Conservation (phyloP, 53 echinoderm and acorn worm genomes). For the Paracentrotus lividus region DNA sequence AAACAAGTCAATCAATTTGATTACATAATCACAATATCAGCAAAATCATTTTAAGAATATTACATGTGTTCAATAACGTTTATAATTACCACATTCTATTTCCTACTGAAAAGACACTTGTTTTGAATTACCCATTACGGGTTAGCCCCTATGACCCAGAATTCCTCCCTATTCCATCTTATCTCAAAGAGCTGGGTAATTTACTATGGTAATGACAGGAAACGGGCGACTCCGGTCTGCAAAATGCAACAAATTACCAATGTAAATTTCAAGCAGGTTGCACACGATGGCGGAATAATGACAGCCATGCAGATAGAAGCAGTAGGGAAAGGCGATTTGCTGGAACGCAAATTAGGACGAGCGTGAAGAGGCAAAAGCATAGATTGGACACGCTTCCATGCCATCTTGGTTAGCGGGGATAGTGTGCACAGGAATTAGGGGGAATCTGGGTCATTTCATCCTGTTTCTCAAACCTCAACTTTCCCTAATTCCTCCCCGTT, state of each 20-base stretch:
- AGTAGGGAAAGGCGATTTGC: constrained; percentile 5
- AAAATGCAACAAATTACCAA: constrained; percentile 63
- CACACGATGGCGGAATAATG: constrained; percentile 27
- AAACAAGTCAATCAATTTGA: not conserved
- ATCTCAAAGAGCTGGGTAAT: constrained; percentile 56
- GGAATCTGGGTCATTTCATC: constrained; percentile 50
- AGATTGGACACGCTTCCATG: constrained; percentile 31
- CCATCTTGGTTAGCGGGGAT: not conserved
- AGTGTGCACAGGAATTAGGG: not conserved
- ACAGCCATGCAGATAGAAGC: not conserved
- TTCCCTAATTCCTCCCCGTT: not conserved
- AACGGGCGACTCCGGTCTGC: constrained; percentile 54
- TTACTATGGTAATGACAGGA: constrained; percentile 59
- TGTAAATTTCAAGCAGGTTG: constrained; percentile 51
- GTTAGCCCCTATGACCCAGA: not conserved
- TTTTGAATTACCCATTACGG: constrained; percentile 15
- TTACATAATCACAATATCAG: not conserved
- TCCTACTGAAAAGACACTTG: constrained; percentile 8
- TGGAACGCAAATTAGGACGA: not conserved
- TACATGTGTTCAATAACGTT: not conserved
- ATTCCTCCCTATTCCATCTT: not conserved
- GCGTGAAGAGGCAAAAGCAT: constrained; percentile 15
- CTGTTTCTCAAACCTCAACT: not conserved
- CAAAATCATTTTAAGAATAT: not conserved
- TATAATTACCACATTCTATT: not conserved